phyloP scores from a whole-genome alignment of 1,140 invertebrate genomes.

The Conus ventricosus region DNA sequence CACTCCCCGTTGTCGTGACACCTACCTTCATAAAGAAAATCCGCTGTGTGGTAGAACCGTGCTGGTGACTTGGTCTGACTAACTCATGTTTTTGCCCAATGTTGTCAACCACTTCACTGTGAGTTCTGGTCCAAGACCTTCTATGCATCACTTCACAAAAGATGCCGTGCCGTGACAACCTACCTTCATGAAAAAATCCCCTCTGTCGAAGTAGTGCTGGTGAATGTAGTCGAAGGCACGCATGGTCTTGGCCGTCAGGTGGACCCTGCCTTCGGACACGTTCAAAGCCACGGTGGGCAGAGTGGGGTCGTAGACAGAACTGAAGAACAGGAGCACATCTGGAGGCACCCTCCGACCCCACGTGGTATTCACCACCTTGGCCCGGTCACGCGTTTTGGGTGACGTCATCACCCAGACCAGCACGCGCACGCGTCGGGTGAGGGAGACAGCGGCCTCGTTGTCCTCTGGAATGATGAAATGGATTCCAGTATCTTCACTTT shows the following conservation, averaged over 20 bases:
- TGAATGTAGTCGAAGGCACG: constrained; percentile 85
- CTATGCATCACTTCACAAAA: too few species aligned
- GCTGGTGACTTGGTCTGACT: too few species aligned
- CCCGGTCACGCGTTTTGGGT: constrained; percentile 92
- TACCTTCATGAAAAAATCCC: constrained; percentile 61
- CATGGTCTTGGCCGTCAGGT: constrained; percentile 97
- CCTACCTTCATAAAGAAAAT: too few species aligned
- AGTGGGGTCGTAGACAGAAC: constrained; percentile 82
- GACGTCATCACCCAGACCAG: constrained; percentile 97
- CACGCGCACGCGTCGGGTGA: constrained; percentile 81
- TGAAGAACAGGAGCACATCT: constrained; percentile 93
- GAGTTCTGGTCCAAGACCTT: too few species aligned
- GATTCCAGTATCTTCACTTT: background rate
- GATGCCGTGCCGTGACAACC: background rate
- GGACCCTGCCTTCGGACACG: constrained; percentile 89
- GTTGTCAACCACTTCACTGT: too few species aligned
- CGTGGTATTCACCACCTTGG: constrained; percentile 88
- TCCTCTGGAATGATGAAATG: constrained; percentile 59
- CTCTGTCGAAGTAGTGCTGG: constrained; percentile 62
- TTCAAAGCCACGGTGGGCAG: constrained; percentile 56
- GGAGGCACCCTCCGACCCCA: constrained; percentile 82
- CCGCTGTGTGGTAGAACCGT: too few species aligned
- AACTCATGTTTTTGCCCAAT: too few species aligned
- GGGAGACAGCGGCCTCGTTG: constrained; percentile 81
- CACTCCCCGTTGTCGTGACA: too few species aligned